Base-by-base conservation (phyloP, 2,888 invertebrate genomes). In the Melanostoma scalare region DNA sequence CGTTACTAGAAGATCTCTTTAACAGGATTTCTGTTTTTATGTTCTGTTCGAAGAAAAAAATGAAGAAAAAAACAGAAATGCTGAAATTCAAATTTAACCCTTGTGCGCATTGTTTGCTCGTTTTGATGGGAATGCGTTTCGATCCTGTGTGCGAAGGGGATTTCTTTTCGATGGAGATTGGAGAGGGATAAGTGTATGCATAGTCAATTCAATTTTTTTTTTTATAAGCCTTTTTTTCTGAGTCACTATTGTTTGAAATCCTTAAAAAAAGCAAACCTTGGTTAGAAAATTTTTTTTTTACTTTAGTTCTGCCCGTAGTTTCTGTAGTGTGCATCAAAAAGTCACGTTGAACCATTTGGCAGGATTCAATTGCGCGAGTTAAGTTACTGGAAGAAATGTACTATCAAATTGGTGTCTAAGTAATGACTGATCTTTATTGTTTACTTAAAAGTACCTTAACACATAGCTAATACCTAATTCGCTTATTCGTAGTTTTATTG, bases 291-390 rank as follows among this genome's bases (percentile, higher is more conserved):
- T 31, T 65, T 46, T 44, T 36, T 55, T 58, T 42, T 31, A 53
- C 48, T 31, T 33, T 20, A n/a, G 36, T 65, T 65, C 20, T 38
- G 74, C 82, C 78, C 82, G 69, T 78, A 82, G 76, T 72, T 63
- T 63, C 44, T 53, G 33, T 58, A 44, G 30, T 50, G 53, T 76
- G 69, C 63, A 71, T 77, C 69, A 67, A 56, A 44, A 52, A 55
- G 74, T 78, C 65, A 60, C 58, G 78, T 53, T 58, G 73, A 74
- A 81, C 77, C 81, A 81, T 81, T 81, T 84, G 82, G 50, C 82
- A 84, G 84, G 84, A 84, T 61, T 84, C 84, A 71, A 84, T 84
- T 84, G 84, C 79, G 74, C n/a, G n/a, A n/a, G n/a, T n/a, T n/a
- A n/a, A n/a, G n/a, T n/a, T n/a, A n/a, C n/a, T n/a, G n/a, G n/a